phyloP scores from a whole-genome alignment of 30 jellyfish, hydroid and myxozoan genomes.

The Pseudorhiza aurosa region DNA sequence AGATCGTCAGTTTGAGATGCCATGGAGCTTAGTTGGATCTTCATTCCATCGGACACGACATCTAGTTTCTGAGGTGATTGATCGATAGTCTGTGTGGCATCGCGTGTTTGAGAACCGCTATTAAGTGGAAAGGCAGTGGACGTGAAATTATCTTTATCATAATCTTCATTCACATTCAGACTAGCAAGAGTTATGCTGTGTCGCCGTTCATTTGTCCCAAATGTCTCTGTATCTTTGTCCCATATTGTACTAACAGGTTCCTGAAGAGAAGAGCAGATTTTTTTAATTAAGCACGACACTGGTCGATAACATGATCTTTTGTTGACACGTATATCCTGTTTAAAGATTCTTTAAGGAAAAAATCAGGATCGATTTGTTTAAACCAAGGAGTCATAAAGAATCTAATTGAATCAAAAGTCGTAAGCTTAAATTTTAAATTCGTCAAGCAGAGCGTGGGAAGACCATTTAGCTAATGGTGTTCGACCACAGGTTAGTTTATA shows the following conservation, averaged over 20 bases:
- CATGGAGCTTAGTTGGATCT: neutral
- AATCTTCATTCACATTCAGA: neutral
- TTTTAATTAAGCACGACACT: too few species aligned
- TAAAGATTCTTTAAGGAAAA: too few species aligned
- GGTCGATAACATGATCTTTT: too few species aligned
- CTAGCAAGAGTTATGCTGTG: neutral
- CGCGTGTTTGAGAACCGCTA: neutral
- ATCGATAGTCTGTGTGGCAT: neutral
- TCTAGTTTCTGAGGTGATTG: neutral
- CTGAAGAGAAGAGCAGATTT: too few species aligned
- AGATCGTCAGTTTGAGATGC: slow-evolving; percentile 4
- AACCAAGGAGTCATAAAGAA: too few species aligned
- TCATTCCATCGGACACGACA: neutral
- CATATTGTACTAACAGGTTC: neutral
- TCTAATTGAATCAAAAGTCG: too few species aligned
- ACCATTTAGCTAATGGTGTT: too few species aligned
- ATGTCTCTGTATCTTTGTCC: neutral
- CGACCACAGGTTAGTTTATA: too few species aligned
- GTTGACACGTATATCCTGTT: too few species aligned
- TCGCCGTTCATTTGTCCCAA: neutral
- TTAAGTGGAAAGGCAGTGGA: neutral
- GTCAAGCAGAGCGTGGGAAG: too few species aligned
- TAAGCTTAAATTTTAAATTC: too few species aligned
- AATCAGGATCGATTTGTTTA: too few species aligned
- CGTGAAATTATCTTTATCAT: neutral